Evolutionary conservation across 2,888 invertebrate species (phyloP).

Genomic region (Stramonita haemastoma): DNA sequence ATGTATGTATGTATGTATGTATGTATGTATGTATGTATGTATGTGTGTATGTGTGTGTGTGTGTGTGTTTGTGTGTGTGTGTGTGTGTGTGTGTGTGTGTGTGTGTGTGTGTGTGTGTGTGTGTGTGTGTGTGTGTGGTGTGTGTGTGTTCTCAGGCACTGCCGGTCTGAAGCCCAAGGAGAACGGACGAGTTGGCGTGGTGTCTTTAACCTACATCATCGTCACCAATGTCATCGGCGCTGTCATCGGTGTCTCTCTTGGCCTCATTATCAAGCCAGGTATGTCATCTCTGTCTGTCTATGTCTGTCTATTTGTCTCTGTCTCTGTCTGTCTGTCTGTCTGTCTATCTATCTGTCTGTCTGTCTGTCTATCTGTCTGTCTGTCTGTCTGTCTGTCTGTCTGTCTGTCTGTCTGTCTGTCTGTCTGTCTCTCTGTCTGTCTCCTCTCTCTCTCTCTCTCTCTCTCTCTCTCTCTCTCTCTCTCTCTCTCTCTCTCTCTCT

Average conservation of each 20-base stretch:
- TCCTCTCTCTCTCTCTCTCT: too few species aligned
- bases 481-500: too few species aligned
- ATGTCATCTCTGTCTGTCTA: not conserved
- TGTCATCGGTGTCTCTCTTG: constrained; percentile 48
- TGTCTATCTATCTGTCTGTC: too few species aligned
- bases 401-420: too few species aligned
- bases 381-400: too few species aligned
- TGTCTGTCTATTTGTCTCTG: too few species aligned
- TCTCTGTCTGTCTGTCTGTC: too few species aligned
- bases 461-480: too few species aligned
- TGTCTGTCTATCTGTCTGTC: too few species aligned
- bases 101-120: not conserved
- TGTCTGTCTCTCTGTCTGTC: too few species aligned
- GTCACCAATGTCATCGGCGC: constrained; percentile 49
- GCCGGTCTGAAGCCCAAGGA: constrained; percentile 54
- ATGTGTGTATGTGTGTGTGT: not conserved
- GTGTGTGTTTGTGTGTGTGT: not conserved
- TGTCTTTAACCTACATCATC: constrained; percentile 52
- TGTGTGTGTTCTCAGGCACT: constrained; percentile 48
- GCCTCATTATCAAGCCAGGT: constrained; percentile 53
- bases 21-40: not conserved
- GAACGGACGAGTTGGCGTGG: constrained; percentile 52
- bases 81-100: not conserved
- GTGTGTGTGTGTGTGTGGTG: not conserved
- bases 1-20: not conserved